These are phyloP conservation scores for Dolichotis patagonum DNA, from an alignment of 2,113 vertebrate genomes.

Conservation along the genomic window DNA sequence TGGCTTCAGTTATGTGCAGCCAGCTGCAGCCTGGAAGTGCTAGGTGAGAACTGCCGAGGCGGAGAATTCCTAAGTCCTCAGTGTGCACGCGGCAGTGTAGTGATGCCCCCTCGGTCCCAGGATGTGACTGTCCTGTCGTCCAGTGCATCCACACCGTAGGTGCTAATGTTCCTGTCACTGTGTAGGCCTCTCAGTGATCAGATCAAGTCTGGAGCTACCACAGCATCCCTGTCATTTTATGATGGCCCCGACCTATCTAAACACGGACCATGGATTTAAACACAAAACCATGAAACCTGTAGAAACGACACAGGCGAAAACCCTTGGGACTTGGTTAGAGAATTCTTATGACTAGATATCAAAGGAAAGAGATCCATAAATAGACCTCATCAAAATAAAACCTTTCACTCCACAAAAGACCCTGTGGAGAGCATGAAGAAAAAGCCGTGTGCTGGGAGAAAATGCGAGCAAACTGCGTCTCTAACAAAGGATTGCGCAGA, in stretches of 20 bases:
- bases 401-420: not conserved
- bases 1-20: not conserved
- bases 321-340: too few species aligned
- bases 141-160: not conserved
- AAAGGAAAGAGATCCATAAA: not conserved
- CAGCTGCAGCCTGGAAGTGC: not conserved
- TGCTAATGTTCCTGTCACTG: not conserved
- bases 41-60: not conserved
- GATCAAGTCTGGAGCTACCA: too few species aligned
- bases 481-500: not conserved
- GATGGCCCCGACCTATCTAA: not conserved
- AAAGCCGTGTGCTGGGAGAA: not conserved
- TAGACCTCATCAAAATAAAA: not conserved
- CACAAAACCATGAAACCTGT: too few species aligned
- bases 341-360: not conserved
- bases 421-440: not conserved
- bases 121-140: not conserved
- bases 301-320: not conserved
- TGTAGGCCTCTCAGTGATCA: not conserved
- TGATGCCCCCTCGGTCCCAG: not conserved
- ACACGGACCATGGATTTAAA: too few species aligned
- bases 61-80: not conserved
- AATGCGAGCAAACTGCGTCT: rapidly evolving
- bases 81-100: not conserved
- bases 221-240: not conserved